Percentiles rank a stretch among this genome's conserved stretches.
These are phyloP conservation scores for Trochalopteron elliotii DNA, from an alignment of 2,113 vertebrate species.

Conservation along the genomic window DNA sequence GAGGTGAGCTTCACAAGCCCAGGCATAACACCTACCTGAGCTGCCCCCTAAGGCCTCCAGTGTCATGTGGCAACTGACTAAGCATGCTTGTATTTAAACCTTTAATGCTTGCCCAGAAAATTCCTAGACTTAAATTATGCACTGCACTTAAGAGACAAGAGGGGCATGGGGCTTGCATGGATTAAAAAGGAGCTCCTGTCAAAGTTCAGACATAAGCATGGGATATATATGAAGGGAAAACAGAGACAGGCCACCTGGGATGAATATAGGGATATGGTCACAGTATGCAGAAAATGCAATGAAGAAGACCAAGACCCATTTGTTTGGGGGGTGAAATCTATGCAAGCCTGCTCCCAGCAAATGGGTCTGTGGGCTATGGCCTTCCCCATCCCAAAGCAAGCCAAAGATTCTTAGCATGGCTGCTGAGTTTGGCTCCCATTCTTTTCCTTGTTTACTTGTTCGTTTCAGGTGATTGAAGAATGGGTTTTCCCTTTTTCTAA, in stretches of 20 bases:
- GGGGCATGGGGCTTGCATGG: too few species aligned
- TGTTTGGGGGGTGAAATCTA: neutral
- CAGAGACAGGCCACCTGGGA: neutral
- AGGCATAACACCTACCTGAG: neutral
- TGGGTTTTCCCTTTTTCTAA: neutral
- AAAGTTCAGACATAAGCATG: neutral
- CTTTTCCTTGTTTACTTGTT: neutral
- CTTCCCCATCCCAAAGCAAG: too few species aligned
- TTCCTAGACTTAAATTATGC: neutral
- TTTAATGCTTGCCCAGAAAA: neutral
- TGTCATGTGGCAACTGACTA: neutral
- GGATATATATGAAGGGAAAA: neutral
- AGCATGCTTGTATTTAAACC: neutral
- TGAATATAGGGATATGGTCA: neutral
- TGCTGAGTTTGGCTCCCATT: neutral
- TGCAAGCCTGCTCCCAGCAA: neutral
- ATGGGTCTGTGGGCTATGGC: neutral
- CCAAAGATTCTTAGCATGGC: neutral
- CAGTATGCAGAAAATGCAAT: neutral
- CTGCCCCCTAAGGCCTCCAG: neutral
- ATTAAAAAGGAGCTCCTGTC: neutral
- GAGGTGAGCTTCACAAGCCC: fast-evolving
- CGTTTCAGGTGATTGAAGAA: neutral
- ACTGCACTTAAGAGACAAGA: neutral
- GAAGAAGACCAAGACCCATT: neutral